Base-by-base conservation (phyloP, 2,113 vertebrate species). In the Amazona guildingii region DNA sequence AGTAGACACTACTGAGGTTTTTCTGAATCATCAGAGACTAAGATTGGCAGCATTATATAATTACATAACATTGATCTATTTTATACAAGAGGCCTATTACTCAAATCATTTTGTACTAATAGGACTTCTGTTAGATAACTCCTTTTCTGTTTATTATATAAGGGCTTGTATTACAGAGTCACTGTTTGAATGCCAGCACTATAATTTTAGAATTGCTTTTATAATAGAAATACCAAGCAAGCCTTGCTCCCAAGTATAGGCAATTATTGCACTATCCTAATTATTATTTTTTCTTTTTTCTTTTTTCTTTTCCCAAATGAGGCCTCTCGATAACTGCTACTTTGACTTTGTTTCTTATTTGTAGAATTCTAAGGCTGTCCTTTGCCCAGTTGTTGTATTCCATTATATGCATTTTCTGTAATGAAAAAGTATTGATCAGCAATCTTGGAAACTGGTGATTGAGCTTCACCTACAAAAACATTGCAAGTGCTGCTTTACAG, bases 201-300 rank as follows among this genome's bases (percentile, higher is more conserved):
- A 8, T 88, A 92, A 97, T 96, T 97, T 97, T 90, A 93, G 73
- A 86, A 76, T 92, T 83, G 66, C 62, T 92, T 96, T 96, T 91
- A 51, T 83, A 89, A 86, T 79, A 88, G 74, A 88, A 87, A 77
- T 83, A 81, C 80, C 72, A 93, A 93, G 59, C 75, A 87, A 92
- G 52, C 39, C 33, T 92, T 85, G 23, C 46, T 93, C 84, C 84
- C 55, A 92, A 84, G 92, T 83, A 64, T 43, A 94, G 86, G 41
- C 43, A 88, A 72, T 93, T 95, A 92, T 91, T 95, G 69, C 63
- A 92, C 39, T 80, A 93, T 62, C 10, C 3, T 82, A 73, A 29
- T 78, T 83, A 27, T 16, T 57, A 13, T 33, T 55, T 13, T 55
- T 33, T 20, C 17, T 55, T 51, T 51, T 51, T 51, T 51, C 49